Evolutionary conservation across 1,140 invertebrate genomes (phyloP), one percentile per base, ranked within the genome.

Genomic region (Drosophila nasuta): DNA sequence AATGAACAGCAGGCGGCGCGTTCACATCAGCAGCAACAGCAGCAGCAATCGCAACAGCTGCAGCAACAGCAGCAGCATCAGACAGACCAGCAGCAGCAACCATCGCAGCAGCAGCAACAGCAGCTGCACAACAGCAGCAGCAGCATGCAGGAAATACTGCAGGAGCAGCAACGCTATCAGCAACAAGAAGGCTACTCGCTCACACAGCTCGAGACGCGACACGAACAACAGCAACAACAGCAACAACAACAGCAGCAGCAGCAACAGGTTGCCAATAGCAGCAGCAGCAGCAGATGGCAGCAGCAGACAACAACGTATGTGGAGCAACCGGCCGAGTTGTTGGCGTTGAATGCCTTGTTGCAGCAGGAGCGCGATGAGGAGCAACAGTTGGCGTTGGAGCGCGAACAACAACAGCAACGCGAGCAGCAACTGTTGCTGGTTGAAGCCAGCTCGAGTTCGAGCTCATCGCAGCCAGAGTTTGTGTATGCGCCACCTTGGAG

Each of bases 181-280:
- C 82, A 92, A 38, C 89, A 91, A 51, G 91, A 92, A 28, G 90
- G 90, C 5, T 92, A 92, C 20, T 92, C 88, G 0, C 62, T 92
- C 0, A 92, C 91, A 0, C 92, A 92, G 67, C 65, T 92, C 30
- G 91, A 92, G 51, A 92, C 91, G 25, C 59, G 91, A 10, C 77
- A 80, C 0, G 91, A 92, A 20, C 91, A 91, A 30, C 82, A 91
- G 54, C 74, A 76, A 15, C 57, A 64, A 5, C 59, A 63, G 8
- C 51, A 81, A 15, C 25, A 48, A 48, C 63, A 45, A 20, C 20
- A 56, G 0, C 58, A 63, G 6, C 51, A 81, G 28, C 41, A 49
- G 6, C 25, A 48, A 51, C 63, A 45, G 13, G 48, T 17, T 33
- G 51, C 17, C 59, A 63, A 7, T 46, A 80, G 25, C 41, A 49